phyloP scores from a whole-genome alignment of 2,888 invertebrate species.

The Thera britannica region DNA sequence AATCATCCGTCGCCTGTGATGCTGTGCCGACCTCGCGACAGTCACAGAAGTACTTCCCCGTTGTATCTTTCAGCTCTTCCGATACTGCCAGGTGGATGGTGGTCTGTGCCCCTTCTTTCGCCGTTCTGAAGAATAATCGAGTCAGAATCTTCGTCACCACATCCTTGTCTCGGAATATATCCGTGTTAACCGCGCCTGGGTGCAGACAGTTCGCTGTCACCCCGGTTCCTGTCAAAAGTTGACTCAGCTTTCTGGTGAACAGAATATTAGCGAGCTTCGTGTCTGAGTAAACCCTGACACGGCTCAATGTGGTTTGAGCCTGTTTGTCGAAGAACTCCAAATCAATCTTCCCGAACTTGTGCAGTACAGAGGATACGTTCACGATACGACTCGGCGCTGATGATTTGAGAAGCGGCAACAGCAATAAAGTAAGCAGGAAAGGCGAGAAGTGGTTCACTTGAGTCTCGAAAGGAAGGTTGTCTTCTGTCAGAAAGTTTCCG shows the following conservation, averaged over 20 bases:
- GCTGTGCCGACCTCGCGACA: conserved; percentile 86
- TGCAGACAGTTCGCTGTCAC: conserved; percentile 92
- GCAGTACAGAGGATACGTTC: conserved; percentile 90
- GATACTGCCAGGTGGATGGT: conserved; percentile 88
- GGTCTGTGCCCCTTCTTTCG: conserved; percentile 90
- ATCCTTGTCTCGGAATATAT: conserved; percentile 89
- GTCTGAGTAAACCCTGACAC: conserved; percentile 84
- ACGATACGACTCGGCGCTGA: conserved; percentile 89
- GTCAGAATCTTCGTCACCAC: conserved; percentile 75
- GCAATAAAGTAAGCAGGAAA: conserved; percentile 92
- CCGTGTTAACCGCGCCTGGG: conserved; percentile 91
- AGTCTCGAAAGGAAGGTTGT: conserved; percentile 93
- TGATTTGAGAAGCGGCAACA: conserved; percentile 89
- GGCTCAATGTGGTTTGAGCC: conserved; percentile 74
- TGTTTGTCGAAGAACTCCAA: conserved; percentile 88
- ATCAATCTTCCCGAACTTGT: conserved; percentile 87
- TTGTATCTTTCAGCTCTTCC: conserved; percentile 86
- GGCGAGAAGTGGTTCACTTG: conserved; percentile 96
- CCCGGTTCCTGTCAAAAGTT: conserved; percentile 84
- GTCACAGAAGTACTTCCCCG: conserved; percentile 91
- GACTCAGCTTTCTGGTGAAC: conserved; percentile 87
- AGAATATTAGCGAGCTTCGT: conserved; percentile 91
- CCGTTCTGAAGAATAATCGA: conserved; percentile 42
- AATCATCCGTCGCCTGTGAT: conserved; percentile 84
- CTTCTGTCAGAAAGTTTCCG: conserved; percentile 87